A percentile compares a stretch with the other conserved stretches of the same genome.
Evolutionary conservation across 2,888 invertebrate genomes (phyloP).

Genomic region (Ecdyonurus torrentis): DNA sequence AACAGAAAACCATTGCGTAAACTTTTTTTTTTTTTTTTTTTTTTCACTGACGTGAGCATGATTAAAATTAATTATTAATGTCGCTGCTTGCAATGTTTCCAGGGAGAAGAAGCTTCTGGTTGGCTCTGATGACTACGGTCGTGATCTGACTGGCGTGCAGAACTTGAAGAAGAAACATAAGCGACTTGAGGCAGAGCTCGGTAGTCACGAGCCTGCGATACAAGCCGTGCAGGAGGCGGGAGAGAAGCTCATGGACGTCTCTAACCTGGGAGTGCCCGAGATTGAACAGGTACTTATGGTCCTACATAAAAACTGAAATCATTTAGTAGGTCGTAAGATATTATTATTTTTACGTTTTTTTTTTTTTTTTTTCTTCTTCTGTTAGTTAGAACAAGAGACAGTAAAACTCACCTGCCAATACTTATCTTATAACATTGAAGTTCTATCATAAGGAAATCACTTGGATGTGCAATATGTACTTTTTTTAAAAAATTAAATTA

Average conservation of each 20-base stretch:
- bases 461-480: no score
- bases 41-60: no score
- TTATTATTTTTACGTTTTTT: neutral
- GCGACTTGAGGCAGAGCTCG: conserved; percentile 92
- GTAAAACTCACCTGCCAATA: no score
- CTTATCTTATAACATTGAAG: no score
- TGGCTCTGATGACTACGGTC: conserved; percentile 95
- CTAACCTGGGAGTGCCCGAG: conserved; percentile 80
- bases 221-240: conserved; percentile 74
- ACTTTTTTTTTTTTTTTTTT: no score
- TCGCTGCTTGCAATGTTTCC: conserved; percentile 12
- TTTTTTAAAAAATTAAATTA: no score
- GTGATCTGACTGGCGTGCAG: conserved; percentile 95
- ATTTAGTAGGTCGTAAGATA: neutral
- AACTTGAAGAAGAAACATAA: conserved; percentile 98
- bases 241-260: conserved; percentile 85
- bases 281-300: conserved; percentile 42
- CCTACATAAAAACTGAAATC: no score
- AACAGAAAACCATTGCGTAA: no score
- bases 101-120: conserved; percentile 94
- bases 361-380: neutral
- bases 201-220: conserved; percentile 94
- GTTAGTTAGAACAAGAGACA: neutral
- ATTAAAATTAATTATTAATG: neutral
- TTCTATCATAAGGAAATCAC: no score